A percentile compares a stretch with the other conserved stretches of the same genome.
Evolutionary conservation across 2,797 vertebrate genomes (phyloP).

Genomic region (Pangasius krempfi): DNA sequence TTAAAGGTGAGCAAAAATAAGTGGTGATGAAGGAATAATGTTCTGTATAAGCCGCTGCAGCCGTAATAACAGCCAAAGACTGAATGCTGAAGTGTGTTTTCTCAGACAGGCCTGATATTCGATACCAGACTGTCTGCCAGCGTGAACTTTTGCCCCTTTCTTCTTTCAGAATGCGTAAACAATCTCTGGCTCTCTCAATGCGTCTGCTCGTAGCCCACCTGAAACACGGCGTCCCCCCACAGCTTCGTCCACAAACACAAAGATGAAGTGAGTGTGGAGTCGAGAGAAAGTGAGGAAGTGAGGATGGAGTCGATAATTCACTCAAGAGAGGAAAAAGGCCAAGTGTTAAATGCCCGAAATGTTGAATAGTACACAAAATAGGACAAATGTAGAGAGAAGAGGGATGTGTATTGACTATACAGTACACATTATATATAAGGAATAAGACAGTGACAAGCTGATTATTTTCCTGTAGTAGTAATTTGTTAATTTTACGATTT

Average conservation of each 20-base stretch:
- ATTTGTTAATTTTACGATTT: too few species aligned
- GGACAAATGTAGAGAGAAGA: too few species aligned
- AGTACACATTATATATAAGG: too few species aligned
- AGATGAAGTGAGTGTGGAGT: background rate
- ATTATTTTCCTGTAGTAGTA: too few species aligned
- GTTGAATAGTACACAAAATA: background rate
- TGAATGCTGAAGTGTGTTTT: slow-evolving; percentile 4
- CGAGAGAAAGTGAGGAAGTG: background rate
- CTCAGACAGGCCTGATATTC: slow-evolving; percentile 20
- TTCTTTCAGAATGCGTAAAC: slow-evolving; percentile 23
- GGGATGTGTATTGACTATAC: too few species aligned
- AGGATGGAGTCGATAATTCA: background rate
- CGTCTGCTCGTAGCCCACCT: background rate
- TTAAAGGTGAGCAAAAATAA: background rate
- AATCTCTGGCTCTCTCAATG: background rate
- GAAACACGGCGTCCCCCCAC: background rate
- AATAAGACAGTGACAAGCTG: too few species aligned
- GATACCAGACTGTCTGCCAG: slow-evolving; percentile 26
- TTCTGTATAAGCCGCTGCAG: background rate
- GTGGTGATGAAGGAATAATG: background rate
- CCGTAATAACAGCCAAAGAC: background rate
- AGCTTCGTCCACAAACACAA: background rate
- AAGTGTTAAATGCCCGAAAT: background rate
- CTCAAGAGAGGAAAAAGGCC: background rate
- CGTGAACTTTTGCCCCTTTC: slow-evolving; percentile 33